Percentiles rank a stretch among this genome's conserved stretches.
Conservation (phyloP, 2,113 vertebrate genomes). For the Mormyrus iriodes region DNA sequence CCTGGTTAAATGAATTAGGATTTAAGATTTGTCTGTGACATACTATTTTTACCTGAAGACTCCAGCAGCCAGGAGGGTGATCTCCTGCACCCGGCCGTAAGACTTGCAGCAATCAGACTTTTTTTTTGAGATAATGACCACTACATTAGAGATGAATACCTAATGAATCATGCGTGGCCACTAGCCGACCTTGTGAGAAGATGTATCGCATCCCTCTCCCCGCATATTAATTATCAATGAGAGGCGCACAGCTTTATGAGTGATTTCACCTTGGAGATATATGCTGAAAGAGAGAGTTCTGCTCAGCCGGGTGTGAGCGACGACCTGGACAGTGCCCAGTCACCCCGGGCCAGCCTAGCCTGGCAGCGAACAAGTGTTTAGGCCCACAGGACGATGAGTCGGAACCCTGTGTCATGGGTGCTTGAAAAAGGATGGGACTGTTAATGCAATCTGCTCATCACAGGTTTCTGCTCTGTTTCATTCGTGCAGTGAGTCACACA, state of each 20-base stretch:
- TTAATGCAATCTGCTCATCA: background rate
- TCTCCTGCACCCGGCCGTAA: background rate
- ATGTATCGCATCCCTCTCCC: slow-evolving; percentile 26
- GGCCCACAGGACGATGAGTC: background rate
- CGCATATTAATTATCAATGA: slow-evolving; percentile 30
- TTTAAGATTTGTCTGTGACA: background rate
- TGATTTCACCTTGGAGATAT: slow-evolving; percentile 20
- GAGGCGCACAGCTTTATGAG: slow-evolving; percentile 23
- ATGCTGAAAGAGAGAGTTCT: slow-evolving; percentile 12
- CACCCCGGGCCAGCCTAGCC: background rate
- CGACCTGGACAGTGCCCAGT: slow-evolving; percentile 6
- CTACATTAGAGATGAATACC: slow-evolving; percentile 31
- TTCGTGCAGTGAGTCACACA: background rate
- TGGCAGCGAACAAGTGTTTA: background rate
- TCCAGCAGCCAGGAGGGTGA: background rate
- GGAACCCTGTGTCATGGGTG: background rate
- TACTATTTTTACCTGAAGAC: background rate
- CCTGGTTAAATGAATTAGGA: background rate
- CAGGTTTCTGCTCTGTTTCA: background rate
- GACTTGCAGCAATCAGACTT: slow-evolving; percentile 6
- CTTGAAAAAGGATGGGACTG: background rate
- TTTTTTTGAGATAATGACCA: slow-evolving; percentile 19
- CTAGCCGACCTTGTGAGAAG: slow-evolving; percentile 10
- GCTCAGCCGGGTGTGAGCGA: slow-evolving; percentile 7
- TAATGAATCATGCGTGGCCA: slow-evolving; percentile 34